A percentile compares a stretch with the other conserved stretches of the same genome.
phyloP scores from a whole-genome alignment of 2,113 vertebrate species.

The Pseudonaja textilis region DNA sequence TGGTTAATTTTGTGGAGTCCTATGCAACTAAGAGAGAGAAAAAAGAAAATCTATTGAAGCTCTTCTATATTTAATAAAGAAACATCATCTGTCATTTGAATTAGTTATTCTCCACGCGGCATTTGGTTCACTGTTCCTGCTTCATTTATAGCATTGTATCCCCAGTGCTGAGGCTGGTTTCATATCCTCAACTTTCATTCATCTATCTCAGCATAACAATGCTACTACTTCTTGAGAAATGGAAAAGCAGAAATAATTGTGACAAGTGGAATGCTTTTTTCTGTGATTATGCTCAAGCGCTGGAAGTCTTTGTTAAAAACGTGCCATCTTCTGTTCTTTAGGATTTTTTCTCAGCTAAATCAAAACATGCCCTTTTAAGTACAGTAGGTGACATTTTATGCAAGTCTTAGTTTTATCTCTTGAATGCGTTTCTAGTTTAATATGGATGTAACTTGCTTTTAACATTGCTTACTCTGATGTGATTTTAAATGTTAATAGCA shows the following conservation, averaged over 20 bases:
- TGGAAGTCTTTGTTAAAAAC: background rate
- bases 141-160: background rate
- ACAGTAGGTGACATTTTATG: background rate
- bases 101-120: background rate
- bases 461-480: background rate
- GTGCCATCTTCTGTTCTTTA: background rate
- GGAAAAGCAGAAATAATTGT: background rate
- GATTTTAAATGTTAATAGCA: background rate
- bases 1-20: background rate
- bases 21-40: background rate
- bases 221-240: background rate
- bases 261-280: background rate
- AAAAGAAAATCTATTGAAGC: background rate
- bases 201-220: background rate
- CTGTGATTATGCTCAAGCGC: background rate
- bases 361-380: background rate
- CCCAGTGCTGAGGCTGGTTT: background rate
- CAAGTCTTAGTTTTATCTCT: background rate
- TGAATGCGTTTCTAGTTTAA: background rate
- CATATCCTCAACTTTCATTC: background rate
- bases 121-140: background rate
- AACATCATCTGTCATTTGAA: background rate
- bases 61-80: background rate
- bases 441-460: background rate
- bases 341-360: background rate